Evolutionary conservation across 1,140 invertebrate species (phyloP).

Genomic region (Drosophila serrata): DNA sequence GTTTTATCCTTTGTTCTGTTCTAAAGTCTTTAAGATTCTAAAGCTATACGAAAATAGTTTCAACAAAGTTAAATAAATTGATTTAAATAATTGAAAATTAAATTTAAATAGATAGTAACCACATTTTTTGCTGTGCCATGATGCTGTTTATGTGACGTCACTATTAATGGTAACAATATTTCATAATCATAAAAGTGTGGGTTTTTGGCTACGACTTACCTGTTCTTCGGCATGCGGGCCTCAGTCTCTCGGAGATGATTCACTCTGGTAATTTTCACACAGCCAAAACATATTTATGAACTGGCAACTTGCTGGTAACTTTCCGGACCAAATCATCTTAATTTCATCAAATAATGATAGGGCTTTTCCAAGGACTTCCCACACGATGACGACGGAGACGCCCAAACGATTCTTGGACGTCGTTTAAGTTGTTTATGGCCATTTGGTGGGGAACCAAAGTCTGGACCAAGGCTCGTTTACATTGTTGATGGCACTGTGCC

Average conservation of each 20-base stretch:
- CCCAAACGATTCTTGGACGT: slow-evolving; percentile 36
- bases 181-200: slow-evolving; percentile 46
- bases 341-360: slow-evolving; percentile 49
- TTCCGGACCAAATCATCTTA: slow-evolving; percentile 25
- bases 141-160: slow-evolving; percentile 66
- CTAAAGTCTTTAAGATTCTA: neutral
- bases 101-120: neutral
- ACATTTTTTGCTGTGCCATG: neutral
- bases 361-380: slow-evolving; percentile 46
- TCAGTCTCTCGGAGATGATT: slow-evolving; percentile 23
- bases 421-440: slow-evolving; percentile 71
- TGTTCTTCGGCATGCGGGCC: slow-evolving; percentile 48
- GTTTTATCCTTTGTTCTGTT: too few species aligned
- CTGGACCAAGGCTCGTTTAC: slow-evolving; percentile 57
- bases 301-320: slow-evolving; percentile 26
- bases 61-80: too few species aligned
- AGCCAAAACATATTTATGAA: slow-evolving; percentile 21
- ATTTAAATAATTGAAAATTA: neutral
- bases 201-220: slow-evolving; percentile 43
- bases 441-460: neutral
- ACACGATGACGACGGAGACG: slow-evolving; percentile 15
- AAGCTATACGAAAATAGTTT: neutral
- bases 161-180: slow-evolving; percentile 42
- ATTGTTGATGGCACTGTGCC: slow-evolving; percentile 56
- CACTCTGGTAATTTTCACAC: slow-evolving; percentile 26